phyloP scores from a whole-genome alignment of 64 coral and sea anemone species.

The Acropora yongei region DNA sequence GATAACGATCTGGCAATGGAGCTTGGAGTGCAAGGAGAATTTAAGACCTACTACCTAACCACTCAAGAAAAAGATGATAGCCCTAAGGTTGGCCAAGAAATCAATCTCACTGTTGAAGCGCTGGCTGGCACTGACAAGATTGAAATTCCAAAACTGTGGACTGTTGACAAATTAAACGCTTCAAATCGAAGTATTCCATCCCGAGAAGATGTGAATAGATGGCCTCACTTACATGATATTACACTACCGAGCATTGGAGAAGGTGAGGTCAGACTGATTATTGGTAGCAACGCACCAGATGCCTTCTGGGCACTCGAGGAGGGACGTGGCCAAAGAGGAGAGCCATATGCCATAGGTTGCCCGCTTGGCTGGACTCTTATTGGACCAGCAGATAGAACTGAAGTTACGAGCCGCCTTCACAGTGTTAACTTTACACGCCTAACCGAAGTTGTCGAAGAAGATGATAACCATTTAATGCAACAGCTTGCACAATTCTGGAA shows the following conservation, averaged over 20 bases:
- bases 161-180: slow-evolving; percentile 53
- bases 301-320: slow-evolving; percentile 79
- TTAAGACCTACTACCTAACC: slow-evolving; percentile 8
- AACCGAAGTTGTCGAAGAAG: not conserved
- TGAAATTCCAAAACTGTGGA: slow-evolving; percentile 27
- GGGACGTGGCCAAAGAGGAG: not conserved
- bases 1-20: slow-evolving; percentile 3
- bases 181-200: not conserved
- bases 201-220: slow-evolving; percentile 1
- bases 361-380: slow-evolving; percentile 35
- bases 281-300: slow-evolving; percentile 66
- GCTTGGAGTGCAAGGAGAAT: slow-evolving; percentile 10
- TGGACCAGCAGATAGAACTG: too few relatives aligned
- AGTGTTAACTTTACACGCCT: not conserved
- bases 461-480: slow-evolving; percentile 11
- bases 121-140: slow-evolving; percentile 39
- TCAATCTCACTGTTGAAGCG: slow-evolving; percentile 6
- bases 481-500: slow-evolving; percentile 57
- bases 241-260: slow-evolving; percentile 36
- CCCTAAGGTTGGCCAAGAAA: not conserved
- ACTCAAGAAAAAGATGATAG: slow-evolving; percentile 21
- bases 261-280: slow-evolving; percentile 58
- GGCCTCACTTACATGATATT: slow-evolving; percentile 68
- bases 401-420: too few relatives aligned
- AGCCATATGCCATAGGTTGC: slow-evolving; percentile 61